Base-by-base conservation (phyloP, 2,888 invertebrate genomes). In the Embidobia sp. region DNA sequence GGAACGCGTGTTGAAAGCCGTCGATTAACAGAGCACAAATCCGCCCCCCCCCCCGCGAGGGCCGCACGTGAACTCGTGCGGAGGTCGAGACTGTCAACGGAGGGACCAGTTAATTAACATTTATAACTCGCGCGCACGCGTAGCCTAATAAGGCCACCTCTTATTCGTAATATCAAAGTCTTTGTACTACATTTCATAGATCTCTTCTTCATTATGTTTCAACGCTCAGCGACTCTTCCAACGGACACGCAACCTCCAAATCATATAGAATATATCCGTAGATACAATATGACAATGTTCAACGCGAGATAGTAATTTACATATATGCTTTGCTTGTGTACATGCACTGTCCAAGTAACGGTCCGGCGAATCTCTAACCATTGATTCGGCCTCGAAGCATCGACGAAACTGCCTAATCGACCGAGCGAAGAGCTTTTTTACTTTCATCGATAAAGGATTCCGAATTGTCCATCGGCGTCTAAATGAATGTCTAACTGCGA, bases 81-180 rank as follows among this genome's bases (percentile, higher is more conserved):
- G 35, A 69, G 26, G 48, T 63, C 63, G 48, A 66, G 70, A 77
- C 46, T 59, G 51, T 49, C 46, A 59, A 53, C 70, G 40, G 22
- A 18, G 22, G 46, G 55, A 51, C 27, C 63, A 48, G 26, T 35
- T 77, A 26, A 67, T 61, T 66, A 70, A 69, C 64, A 35, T 37
- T 22, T 22, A 22, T 22, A 67, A 61, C 27, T 67, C 57, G 69
- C 44, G 57, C 67, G 59, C 48, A 61, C 57, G 59, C 49, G 73
- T 77, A 73, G 74, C 77, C 77, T 78, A 74, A 78, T 74, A 74
- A 78, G 77, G 77, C 77, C 77, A 78, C 74, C 74, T 73, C 74
- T 74, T 63, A 73, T 78, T 78, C 61, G 59, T 70, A 70, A 78
- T 78, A 78, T 78, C 66, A 78, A 78, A 78, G 64, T 74, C 22